A percentile compares a stretch with the other conserved stretches of the same genome.
Evolutionary conservation across 92 coral and sea anemone species (phyloP).

Genomic region (Epizoanthus rinbou): DNA sequence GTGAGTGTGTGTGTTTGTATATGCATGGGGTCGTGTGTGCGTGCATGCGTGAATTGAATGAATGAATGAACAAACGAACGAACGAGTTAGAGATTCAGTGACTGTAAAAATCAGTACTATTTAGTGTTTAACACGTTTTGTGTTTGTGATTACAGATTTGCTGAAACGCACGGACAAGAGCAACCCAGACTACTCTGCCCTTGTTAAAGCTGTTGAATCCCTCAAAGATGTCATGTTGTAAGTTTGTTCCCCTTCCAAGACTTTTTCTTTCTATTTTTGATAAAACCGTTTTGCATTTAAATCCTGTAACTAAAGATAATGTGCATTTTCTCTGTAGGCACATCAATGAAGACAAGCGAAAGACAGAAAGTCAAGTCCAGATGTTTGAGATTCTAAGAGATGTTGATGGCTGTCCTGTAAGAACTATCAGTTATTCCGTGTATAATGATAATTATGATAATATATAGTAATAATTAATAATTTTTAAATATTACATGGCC

Average conservation of each 20-base stretch:
- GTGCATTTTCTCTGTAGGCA: conserved; percentile 57
- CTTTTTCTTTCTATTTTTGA: not conserved
- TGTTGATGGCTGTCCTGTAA: conserved; percentile 98
- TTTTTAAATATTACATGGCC: too few relatives aligned
- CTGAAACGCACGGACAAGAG: conserved; percentile 90
- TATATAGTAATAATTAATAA: not conserved
- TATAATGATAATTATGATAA: too few relatives aligned
- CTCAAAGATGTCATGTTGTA: conserved; percentile 95
- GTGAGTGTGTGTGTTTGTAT: too few relatives aligned
- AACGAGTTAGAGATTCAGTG: too few relatives aligned
- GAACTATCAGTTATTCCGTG: not conserved
- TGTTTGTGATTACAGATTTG: conserved; percentile 65
- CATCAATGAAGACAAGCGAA: conserved; percentile 96
- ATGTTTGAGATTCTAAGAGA: conserved; percentile 98
- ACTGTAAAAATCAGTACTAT: too few relatives aligned
- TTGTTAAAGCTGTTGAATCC: conserved; percentile 86
- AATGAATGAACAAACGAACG: too few relatives aligned
- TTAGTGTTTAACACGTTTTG: not conserved
- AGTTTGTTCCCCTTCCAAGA: conserved; percentile 8
- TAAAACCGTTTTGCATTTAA: not conserved
- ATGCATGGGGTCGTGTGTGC: too few relatives aligned
- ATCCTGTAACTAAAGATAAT: too few relatives aligned
- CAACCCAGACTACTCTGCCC: conserved; percentile 86
- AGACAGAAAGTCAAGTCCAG: conserved; percentile 97
- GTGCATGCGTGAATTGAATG: too few relatives aligned